Percentiles rank a stretch among this genome's conserved stretches.
Conservation (phyloP, 2,888 invertebrate genomes). For the Pachycephus smyrnensis region DNA sequence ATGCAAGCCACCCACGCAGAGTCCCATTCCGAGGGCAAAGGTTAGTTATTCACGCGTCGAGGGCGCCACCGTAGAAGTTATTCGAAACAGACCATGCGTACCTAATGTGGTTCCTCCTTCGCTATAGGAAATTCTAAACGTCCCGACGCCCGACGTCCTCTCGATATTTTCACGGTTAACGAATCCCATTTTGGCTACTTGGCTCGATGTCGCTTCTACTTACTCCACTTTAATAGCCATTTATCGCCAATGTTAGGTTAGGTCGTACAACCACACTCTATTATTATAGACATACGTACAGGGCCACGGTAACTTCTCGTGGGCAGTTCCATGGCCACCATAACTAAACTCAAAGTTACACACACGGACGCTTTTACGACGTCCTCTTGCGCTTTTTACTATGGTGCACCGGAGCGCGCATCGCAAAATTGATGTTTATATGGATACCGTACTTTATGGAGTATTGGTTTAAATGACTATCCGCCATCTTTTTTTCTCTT, state of each 20-base stretch:
- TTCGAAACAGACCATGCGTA: conserved; percentile 59
- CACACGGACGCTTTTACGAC: conserved; percentile 23
- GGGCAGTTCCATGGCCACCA: conserved; percentile 13
- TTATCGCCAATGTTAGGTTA: neutral
- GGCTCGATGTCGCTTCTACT: neutral
- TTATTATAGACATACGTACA: neutral
- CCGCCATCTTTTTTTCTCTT: conserved; percentile 8
- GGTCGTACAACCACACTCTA: neutral
- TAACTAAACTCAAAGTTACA: conserved; percentile 20
- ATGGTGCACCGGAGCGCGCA: conserved; percentile 1
- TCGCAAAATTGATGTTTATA: conserved; percentile 23
- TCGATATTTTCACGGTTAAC: neutral
- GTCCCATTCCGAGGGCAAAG: conserved; percentile 47
- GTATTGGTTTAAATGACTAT: conserved; percentile 27
- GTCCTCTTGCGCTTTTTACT: conserved; percentile 15
- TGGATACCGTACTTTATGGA: conserved; percentile 19
- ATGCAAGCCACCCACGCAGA: conserved; percentile 60
- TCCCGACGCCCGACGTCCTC: neutral
- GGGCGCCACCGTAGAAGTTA: conserved; percentile 61
- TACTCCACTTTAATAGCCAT: neutral
- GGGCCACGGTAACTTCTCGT: neutral
- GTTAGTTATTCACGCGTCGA: conserved; percentile 62
- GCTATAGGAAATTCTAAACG: conserved; percentile 39
- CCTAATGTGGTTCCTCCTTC: conserved; percentile 40
- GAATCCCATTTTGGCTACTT: neutral